Percentiles rank a stretch among this genome's conserved stretches.
Conservation (phyloP, 2,888 invertebrate genomes). For the Monoplex corrugatus region DNA sequence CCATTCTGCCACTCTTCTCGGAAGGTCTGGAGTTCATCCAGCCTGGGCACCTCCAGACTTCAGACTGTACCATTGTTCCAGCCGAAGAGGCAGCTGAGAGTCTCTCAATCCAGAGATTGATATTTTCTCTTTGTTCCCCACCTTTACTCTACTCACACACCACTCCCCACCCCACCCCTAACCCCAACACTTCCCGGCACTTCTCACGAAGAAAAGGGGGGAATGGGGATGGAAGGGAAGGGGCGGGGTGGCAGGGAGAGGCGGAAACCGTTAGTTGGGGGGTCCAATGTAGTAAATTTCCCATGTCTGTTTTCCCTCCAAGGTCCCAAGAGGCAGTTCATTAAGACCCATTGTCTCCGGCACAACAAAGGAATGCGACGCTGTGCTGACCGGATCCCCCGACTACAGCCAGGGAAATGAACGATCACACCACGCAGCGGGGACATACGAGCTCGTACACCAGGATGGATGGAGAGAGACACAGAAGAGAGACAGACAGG, state of each 20-base stretch:
- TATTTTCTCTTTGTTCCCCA: too few species aligned
- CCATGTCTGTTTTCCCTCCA: conserved; percentile 16
- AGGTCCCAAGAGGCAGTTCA: conserved; percentile 25
- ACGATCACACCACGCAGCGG: conserved; percentile 19
- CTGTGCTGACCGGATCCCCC: neutral
- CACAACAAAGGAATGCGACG: neutral
- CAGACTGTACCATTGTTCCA: too few species aligned
- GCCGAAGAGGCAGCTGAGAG: too few species aligned
- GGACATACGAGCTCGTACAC: too few species aligned
- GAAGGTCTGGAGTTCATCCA: too few species aligned
- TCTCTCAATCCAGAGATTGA: too few species aligned
- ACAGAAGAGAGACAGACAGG: neutral
- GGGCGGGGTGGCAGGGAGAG: neutral
- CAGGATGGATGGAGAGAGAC: too few species aligned
- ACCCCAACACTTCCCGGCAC: too few species aligned
- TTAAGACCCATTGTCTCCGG: conserved; percentile 35
- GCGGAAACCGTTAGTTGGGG: neutral
- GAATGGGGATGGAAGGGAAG: neutral
- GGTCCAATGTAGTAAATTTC: conserved; percentile 26
- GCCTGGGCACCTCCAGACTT: too few species aligned
- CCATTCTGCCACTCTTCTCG: too few species aligned
- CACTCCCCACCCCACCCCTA: too few species aligned
- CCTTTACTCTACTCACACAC: too few species aligned
- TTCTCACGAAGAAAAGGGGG: neutral
- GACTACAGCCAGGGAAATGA: conserved; percentile 6